Evolutionary conservation across 1,140 invertebrate genomes (phyloP).

Genomic region (Cephus cinctus): DNA sequence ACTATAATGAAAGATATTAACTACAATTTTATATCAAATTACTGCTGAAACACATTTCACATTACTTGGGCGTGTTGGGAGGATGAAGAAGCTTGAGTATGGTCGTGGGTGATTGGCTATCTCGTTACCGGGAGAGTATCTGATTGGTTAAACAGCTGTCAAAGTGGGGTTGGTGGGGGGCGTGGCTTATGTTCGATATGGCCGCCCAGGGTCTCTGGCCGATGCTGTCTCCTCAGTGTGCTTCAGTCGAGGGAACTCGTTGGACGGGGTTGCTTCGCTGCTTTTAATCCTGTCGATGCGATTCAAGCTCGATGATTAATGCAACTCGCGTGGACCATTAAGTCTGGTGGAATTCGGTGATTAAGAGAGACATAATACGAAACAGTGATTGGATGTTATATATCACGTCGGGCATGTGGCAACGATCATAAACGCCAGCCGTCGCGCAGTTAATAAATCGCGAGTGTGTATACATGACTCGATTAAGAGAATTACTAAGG

Average conservation of each 20-base stretch:
- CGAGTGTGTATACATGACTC: too few relatives aligned
- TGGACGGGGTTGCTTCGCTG: background rate
- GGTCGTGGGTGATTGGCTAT: constrained; percentile 31
- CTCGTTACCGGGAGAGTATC: constrained; percentile 15
- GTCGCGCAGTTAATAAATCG: too few relatives aligned
- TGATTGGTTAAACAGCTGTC: background rate
- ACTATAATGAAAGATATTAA: constrained; percentile 59
- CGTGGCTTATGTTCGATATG: constrained; percentile 42
- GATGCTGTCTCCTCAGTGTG: constrained; percentile 7
- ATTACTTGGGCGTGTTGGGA: constrained; percentile 51
- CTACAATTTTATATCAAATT: constrained; percentile 60
- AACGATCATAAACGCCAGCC: too few relatives aligned
- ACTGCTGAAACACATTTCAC: constrained; percentile 55
- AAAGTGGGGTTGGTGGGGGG: constrained; percentile 28
- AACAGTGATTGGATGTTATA: too few relatives aligned
- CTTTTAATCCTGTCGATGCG: background rate
- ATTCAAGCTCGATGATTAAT: too few relatives aligned
- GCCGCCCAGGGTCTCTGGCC: constrained; percentile 38
- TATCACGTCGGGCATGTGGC: too few relatives aligned
- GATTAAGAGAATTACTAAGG: too few relatives aligned
- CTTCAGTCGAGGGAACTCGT: constrained; percentile 15
- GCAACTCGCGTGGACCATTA: too few relatives aligned
- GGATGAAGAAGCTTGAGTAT: constrained; percentile 18
- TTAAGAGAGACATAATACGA: too few relatives aligned
- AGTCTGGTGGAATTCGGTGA: too few relatives aligned